Evolutionary conservation across 2,113 vertebrate genomes (phyloP).

Genomic region (Trematocara unimaculatum): DNA sequence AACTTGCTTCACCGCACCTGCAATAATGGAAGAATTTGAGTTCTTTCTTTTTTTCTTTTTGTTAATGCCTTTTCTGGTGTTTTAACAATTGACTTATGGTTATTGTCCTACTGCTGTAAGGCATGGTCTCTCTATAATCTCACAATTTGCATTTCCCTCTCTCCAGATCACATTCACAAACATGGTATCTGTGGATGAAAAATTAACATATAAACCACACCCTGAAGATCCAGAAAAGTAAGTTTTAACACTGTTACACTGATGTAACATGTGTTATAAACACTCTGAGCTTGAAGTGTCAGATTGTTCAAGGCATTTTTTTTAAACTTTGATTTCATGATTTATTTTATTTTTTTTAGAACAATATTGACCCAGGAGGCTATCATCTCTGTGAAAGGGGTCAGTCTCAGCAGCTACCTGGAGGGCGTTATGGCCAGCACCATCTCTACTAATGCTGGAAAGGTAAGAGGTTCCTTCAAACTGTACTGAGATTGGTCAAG

Average conservation of each 20-base stretch:
- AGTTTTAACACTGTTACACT: background rate
- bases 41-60: background rate
- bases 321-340: background rate
- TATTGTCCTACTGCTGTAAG: background rate
- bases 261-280: background rate
- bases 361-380: conserved; percentile 95
- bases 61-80: background rate
- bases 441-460: conserved; percentile 90
- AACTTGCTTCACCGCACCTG: background rate
- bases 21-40: background rate
- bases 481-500: background rate
- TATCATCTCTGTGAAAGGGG: conserved; percentile 92
- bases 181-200: conserved; percentile 93
- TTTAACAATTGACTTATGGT: background rate
- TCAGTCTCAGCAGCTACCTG: conserved; percentile 94
- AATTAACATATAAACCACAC: conserved; percentile 90
- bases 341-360: conserved; percentile 52
- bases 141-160: background rate
- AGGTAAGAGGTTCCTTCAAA: conserved; percentile 69
- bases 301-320: background rate
- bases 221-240: conserved; percentile 88
- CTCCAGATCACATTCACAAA: conserved; percentile 93
- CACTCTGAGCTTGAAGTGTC: background rate
- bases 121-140: background rate
- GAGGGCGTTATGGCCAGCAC: conserved; percentile 92